Evolutionary conservation across 1,140 invertebrate genomes (phyloP), one percentile per base, ranked within the genome.

Genomic region (Ridgeia piscesae): DNA sequence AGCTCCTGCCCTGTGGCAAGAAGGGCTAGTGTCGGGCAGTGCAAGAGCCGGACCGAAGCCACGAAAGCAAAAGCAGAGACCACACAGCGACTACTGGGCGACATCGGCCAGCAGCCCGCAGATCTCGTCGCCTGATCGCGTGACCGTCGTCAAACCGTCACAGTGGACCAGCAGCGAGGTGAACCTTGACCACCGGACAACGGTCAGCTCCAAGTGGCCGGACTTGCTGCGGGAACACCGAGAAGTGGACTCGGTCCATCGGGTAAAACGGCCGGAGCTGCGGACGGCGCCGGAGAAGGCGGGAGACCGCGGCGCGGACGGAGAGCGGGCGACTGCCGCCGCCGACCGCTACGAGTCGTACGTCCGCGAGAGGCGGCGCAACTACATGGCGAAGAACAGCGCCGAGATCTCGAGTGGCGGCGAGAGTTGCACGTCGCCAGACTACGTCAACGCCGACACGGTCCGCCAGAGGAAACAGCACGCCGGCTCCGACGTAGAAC

Each of bases 291-390:
- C 58, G 27, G 58, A 77, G 17, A 77, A 77, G 58, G 17, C 58
- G 58, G 27, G 58, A 27, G 58, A 77, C 14, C 58, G 27, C 17
- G 27, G 58, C 17, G 58, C 58, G 58, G 58, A 77, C 58, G 58
- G 58, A 6, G 58, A 77, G 14, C 58, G 58, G 2, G 2, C 58
- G 58, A 9, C 14, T 31, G 58, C 17, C 58, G 91, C 91, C 34
- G 34, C 48, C 33, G 58, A 88, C 88, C 91, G 6, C 48, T 92
- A 92, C 91, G 91, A 92, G 35, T 33, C 33, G 34, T 88, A 92
- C 33, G 88, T 92, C 0, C 50, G 35, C n/a, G 33, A 50, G 34
- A 89, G 91, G 31, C 91, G 58, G 48, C 34, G 42, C 33, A 91
- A 91, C 34, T 91, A 91, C 48, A 35, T 27, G 33, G 91, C 91